A percentile compares a stretch with the other conserved stretches of the same genome.
phyloP scores from a whole-genome alignment of 2,888 invertebrate species.

The Macropis europaea region DNA sequence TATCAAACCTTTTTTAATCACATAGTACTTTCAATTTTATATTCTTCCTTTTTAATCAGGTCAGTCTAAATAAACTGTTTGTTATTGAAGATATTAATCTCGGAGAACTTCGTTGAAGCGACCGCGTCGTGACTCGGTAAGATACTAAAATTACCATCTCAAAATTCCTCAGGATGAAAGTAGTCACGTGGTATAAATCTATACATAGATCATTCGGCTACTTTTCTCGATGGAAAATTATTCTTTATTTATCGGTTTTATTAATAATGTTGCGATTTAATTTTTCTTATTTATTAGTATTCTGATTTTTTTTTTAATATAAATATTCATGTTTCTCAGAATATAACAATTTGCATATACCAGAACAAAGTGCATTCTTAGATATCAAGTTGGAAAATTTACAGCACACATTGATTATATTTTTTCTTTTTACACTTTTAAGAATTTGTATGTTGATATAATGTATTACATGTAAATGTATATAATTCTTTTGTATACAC shows the following conservation, averaged over 20 bases:
- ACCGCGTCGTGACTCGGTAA: conserved; percentile 28
- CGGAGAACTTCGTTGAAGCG: not conserved
- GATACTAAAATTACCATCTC: conserved; percentile 75
- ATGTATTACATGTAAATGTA: no score
- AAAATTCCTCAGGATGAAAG: conserved; percentile 69
- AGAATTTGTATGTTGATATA: no score
- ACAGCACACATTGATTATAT: no score
- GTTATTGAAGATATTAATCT: not conserved
- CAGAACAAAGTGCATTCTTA: no score
- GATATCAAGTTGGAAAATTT: no score
- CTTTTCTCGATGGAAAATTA: conserved; percentile 35
- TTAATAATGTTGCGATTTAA: not conserved
- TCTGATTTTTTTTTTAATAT: not conserved
- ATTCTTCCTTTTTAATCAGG: not conserved
- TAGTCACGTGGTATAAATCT: conserved; percentile 49
- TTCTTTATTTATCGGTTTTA: not conserved
- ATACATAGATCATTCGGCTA: conserved; percentile 70
- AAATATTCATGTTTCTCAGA: not conserved
- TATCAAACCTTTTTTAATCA: not conserved
- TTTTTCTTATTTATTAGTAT: not conserved
- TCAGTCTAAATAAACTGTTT: not conserved
- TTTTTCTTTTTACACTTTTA: no score
- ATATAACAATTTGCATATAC: no score
- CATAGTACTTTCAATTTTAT: not conserved
- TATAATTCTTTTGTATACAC: no score